phyloP scores from a whole-genome alignment of 2,888 invertebrate species.

The Xestia sexstrigata region DNA sequence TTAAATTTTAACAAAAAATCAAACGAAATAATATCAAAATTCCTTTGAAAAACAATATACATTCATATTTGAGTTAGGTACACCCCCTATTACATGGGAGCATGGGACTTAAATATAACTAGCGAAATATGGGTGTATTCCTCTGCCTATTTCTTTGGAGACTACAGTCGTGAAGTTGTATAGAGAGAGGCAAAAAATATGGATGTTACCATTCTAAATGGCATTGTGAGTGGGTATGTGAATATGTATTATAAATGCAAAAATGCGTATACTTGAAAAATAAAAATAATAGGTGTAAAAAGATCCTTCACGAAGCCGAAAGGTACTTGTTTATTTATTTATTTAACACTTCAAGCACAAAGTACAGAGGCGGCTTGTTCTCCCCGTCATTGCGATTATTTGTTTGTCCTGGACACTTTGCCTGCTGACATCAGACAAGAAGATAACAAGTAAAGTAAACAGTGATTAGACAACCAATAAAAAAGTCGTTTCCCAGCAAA shows the following conservation, averaged over 20 bases:
- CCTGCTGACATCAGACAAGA: too few species aligned
- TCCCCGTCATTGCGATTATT: too few species aligned
- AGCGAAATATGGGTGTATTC: background rate
- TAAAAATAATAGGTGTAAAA: background rate
- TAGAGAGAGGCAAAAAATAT: slow-evolving; percentile 1
- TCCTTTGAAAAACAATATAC: slow-evolving; percentile 19
- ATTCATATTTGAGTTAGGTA: slow-evolving; percentile 34
- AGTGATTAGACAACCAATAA: too few species aligned
- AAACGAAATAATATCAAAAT: background rate
- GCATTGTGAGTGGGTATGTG: background rate
- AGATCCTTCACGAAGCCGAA: background rate
- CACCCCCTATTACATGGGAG: background rate
- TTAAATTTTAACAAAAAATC: background rate
- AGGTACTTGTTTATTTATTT: too few species aligned
- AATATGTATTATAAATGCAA: slow-evolving; percentile 11
- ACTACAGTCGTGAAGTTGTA: background rate
- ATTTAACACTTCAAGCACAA: too few species aligned
- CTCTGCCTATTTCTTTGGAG: background rate
- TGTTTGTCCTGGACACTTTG: too few species aligned
- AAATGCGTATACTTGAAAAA: slow-evolving; percentile 18
- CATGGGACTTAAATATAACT: background rate
- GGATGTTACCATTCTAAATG: background rate
- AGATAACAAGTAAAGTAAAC: too few species aligned
- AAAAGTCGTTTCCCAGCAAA: too few species aligned
- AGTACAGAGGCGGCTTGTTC: too few species aligned